Evolutionary conservation across 2,113 vertebrate genomes (phyloP).

Genomic region (Phalacrocorax pelagicus): DNA sequence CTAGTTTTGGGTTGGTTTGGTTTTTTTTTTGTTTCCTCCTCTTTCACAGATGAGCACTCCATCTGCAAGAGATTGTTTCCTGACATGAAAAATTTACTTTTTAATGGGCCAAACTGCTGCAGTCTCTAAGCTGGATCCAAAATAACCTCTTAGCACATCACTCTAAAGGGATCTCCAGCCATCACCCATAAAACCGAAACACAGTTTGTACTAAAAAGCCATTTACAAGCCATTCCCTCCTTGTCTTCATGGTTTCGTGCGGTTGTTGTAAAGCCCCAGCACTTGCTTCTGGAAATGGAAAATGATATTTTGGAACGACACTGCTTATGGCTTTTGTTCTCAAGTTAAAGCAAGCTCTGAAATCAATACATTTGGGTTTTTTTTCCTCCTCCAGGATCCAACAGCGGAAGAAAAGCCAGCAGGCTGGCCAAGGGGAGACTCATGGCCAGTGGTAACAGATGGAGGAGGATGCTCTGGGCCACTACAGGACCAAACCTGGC

Average conservation of each 20-base stretch:
- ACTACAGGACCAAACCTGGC: background rate
- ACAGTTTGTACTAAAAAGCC: background rate
- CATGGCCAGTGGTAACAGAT: background rate
- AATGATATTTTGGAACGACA: background rate
- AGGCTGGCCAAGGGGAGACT: background rate
- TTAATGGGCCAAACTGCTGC: constrained; percentile 38
- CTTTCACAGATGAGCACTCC: background rate
- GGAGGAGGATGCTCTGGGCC: background rate
- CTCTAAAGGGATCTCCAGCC: constrained; percentile 26
- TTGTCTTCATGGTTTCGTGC: background rate
- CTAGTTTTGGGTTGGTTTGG: background rate
- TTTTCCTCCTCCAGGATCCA: background rate
- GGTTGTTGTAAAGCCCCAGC: background rate
- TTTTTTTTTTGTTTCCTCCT: too few species aligned
- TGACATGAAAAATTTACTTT: constrained; percentile 57
- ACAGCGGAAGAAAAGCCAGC: background rate
- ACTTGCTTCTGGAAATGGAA: background rate
- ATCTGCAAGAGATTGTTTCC: background rate
- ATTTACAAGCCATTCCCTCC: background rate
- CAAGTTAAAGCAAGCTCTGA: background rate
- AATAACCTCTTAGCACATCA: background rate
- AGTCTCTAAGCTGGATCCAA: background rate
- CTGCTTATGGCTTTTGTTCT: background rate
- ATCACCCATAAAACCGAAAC: background rate
- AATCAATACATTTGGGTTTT: background rate